Base-by-base conservation (phyloP, 2,888 invertebrate genomes). In the Melieria crassipennis region DNA sequence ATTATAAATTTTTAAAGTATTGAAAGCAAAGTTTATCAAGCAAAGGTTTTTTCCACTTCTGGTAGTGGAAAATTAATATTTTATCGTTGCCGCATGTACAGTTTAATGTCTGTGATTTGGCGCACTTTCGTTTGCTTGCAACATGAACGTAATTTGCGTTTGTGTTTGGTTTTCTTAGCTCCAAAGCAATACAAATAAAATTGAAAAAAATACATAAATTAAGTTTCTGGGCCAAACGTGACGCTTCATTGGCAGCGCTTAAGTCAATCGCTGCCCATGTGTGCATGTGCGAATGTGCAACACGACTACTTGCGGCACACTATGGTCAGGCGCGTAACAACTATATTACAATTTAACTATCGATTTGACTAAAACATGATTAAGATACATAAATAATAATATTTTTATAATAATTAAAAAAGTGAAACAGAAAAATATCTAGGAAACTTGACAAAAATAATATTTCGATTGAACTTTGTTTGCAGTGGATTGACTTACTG, bases 141-240 rank as follows among this genome's bases (percentile, higher is more conserved):
- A 45, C 67, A 61, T 52, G 52, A 52, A 52, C 45, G 61, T 45
- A 57, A 67, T 61, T 61, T 67, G 67, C 57, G 67, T 60, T 67
- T 67, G 52, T 62, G 47, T 69, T 69, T 69, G 69, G 62, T 62
- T 56, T 69, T 69, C 69, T 55, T 69, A 50, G 11, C 61, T 68
- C n/a, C 11, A 61, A 45, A 61, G 43, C 10, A 42, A n/a, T 46
- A 46, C 11, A 6, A 61, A 61, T 9, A 9, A 46, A 46, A 61
- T n/a, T n/a, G 16, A 46, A 47, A 62, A 61, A 5, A 6, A 47
- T 61, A 55, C 55, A 13, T 5, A 55, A 56, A 69, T 62, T 69
- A 62, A 69, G 69, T 69, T 69, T 69, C 69, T 69, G 52, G 69
- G 69, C 61, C 62, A 69, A 69, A 69, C 69, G 69, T 69, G 69